phyloP scores from a whole-genome alignment of 2,797 vertebrate genomes.

The Simalia tracyae region DNA sequence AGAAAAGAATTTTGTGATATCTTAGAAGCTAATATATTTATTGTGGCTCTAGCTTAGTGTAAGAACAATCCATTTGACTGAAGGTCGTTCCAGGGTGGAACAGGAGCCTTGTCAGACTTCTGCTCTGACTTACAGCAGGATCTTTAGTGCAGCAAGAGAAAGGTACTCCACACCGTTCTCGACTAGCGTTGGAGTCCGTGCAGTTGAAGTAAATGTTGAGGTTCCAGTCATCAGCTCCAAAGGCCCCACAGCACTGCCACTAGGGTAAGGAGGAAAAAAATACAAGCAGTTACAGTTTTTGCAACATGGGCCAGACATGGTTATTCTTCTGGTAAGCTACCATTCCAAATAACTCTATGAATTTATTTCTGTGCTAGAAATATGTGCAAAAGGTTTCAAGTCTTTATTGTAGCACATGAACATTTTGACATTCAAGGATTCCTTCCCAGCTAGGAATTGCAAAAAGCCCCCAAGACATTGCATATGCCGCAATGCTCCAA shows the following conservation, averaged over 20 bases:
- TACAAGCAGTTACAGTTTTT: background rate
- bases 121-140: constrained; percentile 84
- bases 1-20: background rate
- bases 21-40: background rate
- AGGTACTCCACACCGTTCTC: constrained; percentile 95
- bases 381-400: background rate
- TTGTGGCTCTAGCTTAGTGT: background rate
- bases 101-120: background rate
- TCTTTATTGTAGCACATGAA: background rate
- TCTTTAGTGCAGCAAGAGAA: constrained; percentile 99
- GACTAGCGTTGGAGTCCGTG: constrained; percentile 95
- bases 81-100: background rate
- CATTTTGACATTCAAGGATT: background rate
- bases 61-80: background rate
- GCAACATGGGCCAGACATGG: background rate
- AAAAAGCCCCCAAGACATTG: background rate
- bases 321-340: background rate
- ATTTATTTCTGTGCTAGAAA: background rate
- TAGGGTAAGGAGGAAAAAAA: constrained; percentile 71
- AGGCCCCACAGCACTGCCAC: constrained; percentile 99
- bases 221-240: constrained; percentile 97
- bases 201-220: constrained; percentile 99
- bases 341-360: background rate
- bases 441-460: background rate
- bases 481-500: background rate